Base-by-base conservation (phyloP, 2,797 vertebrate species). In the Tokudaia muenninki region DNA sequence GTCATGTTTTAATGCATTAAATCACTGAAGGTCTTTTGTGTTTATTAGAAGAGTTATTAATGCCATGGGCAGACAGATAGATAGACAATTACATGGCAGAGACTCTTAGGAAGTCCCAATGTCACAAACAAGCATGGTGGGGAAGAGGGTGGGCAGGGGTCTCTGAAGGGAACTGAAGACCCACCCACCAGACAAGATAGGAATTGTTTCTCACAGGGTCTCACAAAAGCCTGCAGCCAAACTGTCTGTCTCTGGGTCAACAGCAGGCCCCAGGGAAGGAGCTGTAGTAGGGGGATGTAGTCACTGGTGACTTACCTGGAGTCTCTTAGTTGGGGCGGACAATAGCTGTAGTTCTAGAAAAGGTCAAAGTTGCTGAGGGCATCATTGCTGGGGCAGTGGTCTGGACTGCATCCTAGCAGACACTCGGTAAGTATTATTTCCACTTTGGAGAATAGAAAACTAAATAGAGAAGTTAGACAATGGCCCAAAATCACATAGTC, bases 361-460 rank as follows among this genome's bases (percentile, higher is more conserved):
- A 21, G 34, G 55, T 16, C 67, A 29, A 57, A 16, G 3, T 19
- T 41, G 50, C 22, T 37, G 7, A 7, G 37, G n/a, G 67, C 22
- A 19, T 57, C 34, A 0, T 29, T 37, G 65, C 29, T 19, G 26
- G 7, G 37, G 9, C 0, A 8, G 24, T 9, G 1, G 67, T 19
- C 86, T 41, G n/a, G 7, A 41, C 50, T 12, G 67, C n/a, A 57
- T 41, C 17, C 5, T 24, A 67, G 8, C 44, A 86, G 44, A 52
- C 31, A 14, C 26, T 13, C 16, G 63, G 29, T 86, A 10, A 37
- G 11, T 31, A 29, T 81, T 88, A 78, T 67, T 93, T 17, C 31
- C 11, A 84, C 75, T 86, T 90, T 82, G 80, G 63, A 90, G 47
- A 93, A 92, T 44, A 93, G 37, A 90, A 93, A 97, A 94, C 6